Evolutionary conservation across 1,140 invertebrate genomes (phyloP), one percentile per base, ranked within the genome.

Genomic region (Cydia pomonella): DNA sequence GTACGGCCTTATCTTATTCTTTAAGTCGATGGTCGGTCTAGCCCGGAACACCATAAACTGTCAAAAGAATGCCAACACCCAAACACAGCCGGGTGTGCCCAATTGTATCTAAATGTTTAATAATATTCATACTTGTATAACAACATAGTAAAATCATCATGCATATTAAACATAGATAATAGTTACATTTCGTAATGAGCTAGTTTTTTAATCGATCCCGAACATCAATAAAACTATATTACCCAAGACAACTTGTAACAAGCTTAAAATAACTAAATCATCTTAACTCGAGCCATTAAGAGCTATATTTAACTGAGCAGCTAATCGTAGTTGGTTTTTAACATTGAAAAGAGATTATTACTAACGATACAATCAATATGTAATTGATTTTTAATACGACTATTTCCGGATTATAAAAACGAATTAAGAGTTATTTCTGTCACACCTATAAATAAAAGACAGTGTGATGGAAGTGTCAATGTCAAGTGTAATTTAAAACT

Each of bases 361-460:
- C 18, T 6, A 66, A 27, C 27, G 16, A 66, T 66, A 66, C 5
- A n/a, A 50, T 50, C 5, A 50, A 50, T 16, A 29, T 29, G 27
- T 66, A 66, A 66, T 66, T 66, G 63, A 66, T 66, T 66, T 29
- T 66, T 66, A 66, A 29, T 66, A 69, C 9, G 23, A 29, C 27
- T 2, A 25, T 66, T 69, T 69, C 64, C 64, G 64, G 16, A 38
- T 64, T 69, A 69, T 33, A 38, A 69, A 38, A 38, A 18, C 10
- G 9, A 41, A 33, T 18, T 33, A n/a, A 33, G n/a, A 23, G 18
- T 69, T 69, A 69, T 69, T 33, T 69, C 18, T 16, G 64, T 33
- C 29, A 38, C 29, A 18, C 7, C n/a, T 69, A 33, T 38, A 18
- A 33, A 69, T 69, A 69, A 33, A 69, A 18, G 64, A 13, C 16